Base-by-base conservation (phyloP, 2,888 invertebrate genomes). In the Halictus quadricinctus region DNA sequence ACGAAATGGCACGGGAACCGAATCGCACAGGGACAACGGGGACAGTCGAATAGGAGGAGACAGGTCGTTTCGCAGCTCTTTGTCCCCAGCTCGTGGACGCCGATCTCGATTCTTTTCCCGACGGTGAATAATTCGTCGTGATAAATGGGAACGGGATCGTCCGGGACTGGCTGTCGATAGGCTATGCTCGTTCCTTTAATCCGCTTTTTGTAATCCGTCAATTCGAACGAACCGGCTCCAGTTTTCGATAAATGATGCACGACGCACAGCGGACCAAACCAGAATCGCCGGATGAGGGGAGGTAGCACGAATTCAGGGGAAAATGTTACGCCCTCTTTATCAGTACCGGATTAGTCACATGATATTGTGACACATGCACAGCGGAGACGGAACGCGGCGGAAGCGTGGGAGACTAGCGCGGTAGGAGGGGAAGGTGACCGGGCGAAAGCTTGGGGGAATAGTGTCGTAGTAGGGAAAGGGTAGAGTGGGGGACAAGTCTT, bases 101-200 rank as follows among this genome's bases (percentile, higher is more conserved):
- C 76, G 54, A 85, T 70, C 36, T 69, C 76, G 54, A 85, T 64
- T 43, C 72, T 79, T 76, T 60, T 13, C 25, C 73, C n/a, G 50
- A 64, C 80, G 21, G 80, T 64, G 76, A 72, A 86, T 86, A 78
- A 79, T 81, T 83, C 86, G 69, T 83, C 64, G 74, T 77, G 86
- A 83, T 79, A 64, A 81, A 86, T 81, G 79, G 25, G 54, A 50
- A 73, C 29, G 21, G 46, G 58, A 54, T 41, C 29, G 13, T 15
- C 29, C 21, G 13, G n/a, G n/a, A 29, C 15, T 18, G 41, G 8
- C 18, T 29, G 41, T 58, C 50, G 60, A 13, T 43, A 36, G 54
- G 72, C 48, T 72, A 15, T 69, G 41, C 25, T 60, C 54, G 12
- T 8, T 69, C 73, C 72, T 79, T 73, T 79, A 72, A 83, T 79